A percentile compares a stretch with the other conserved stretches of the same genome.
These are phyloP conservation scores for Limanda limanda DNA, from an alignment of 2,113 vertebrate species.

Conservation along the genomic window DNA sequence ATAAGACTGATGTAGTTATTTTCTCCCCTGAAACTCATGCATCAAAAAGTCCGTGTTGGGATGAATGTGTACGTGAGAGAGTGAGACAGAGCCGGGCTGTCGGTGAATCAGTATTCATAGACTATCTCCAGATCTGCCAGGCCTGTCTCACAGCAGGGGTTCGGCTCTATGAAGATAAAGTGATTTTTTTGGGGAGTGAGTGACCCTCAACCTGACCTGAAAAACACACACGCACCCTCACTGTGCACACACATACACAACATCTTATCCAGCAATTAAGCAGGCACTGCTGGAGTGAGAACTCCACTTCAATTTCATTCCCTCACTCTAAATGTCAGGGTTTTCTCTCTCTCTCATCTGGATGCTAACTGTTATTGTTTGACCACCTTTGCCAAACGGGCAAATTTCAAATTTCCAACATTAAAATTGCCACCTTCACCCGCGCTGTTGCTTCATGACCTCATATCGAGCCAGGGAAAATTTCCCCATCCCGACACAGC, in stretches of 20 bases:
- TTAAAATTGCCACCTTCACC: conserved; percentile 1
- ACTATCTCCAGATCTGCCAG: conserved; percentile 43
- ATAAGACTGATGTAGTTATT: conserved; percentile 65
- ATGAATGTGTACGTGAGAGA: not conserved
- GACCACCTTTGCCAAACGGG: not conserved
- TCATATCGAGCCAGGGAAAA: conserved; percentile 19
- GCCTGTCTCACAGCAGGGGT: conserved; percentile 63
- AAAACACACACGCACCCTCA: conserved; percentile 20
- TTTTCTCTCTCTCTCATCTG: conserved; percentile 23
- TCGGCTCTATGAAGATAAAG: conserved; percentile 68
- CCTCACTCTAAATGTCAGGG: conserved; percentile 13
- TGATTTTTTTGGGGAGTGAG: conserved; percentile 63
- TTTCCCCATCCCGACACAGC: conserved; percentile 19
- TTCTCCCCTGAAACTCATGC: conserved; percentile 42
- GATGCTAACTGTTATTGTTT: conserved; percentile 25
- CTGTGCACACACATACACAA: conserved; percentile 14
- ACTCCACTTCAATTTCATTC: conserved; percentile 35
- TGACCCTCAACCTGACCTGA: conserved; percentile 64
- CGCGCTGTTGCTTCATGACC: not conserved
- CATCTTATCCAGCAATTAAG: conserved; percentile 48
- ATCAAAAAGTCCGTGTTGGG: conserved; percentile 25
- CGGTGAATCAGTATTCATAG: conserved; percentile 73
- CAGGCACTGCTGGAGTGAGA: conserved; percentile 30
- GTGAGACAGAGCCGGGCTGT: conserved; percentile 27
- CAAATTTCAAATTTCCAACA: conserved; percentile 7